phyloP scores from a whole-genome alignment of 2,888 invertebrate species.

The Stenoptilia bipunctidactyla region DNA sequence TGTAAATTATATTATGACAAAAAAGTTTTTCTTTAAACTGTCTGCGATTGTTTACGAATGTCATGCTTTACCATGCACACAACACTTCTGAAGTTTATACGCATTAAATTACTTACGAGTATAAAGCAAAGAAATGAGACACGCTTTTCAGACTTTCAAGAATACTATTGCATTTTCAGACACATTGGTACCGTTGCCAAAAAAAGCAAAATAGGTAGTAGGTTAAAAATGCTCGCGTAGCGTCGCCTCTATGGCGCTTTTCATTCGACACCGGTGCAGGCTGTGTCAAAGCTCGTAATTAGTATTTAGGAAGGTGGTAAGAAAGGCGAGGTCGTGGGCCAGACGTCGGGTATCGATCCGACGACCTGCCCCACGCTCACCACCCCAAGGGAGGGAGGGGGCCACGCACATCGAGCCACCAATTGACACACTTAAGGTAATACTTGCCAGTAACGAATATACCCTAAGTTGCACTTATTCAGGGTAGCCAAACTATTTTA shows the following conservation, averaged over 20 bases:
- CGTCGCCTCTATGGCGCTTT: constrained; percentile 48
- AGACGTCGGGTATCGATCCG: constrained; percentile 78
- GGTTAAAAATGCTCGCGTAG: constrained; percentile 55
- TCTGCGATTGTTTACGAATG: too few species aligned
- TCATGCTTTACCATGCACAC: too few species aligned
- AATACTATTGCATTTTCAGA: too few species aligned
- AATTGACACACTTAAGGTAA: constrained; percentile 71
- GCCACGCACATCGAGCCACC: constrained; percentile 66
- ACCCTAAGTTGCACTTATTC: not conserved
- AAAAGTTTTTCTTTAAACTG: too few species aligned
- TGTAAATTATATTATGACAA: too few species aligned
- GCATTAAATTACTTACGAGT: too few species aligned
- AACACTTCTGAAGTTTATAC: too few species aligned
- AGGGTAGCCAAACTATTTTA: not conserved
- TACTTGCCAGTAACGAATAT: constrained; percentile 34
- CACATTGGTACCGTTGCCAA: constrained; percentile 17
- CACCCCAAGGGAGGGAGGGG: constrained; percentile 39
- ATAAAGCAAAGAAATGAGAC: too few species aligned
- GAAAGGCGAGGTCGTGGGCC: constrained; percentile 71
- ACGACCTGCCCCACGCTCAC: constrained; percentile 61
- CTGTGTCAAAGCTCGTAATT: constrained; percentile 72
- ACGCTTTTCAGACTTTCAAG: too few species aligned
- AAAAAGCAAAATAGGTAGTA: constrained; percentile 38
- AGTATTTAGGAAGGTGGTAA: constrained; percentile 73
- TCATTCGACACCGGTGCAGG: constrained; percentile 58